These are phyloP conservation scores for Euwallacea fornicatus DNA, from an alignment of 1,140 invertebrate species.

Conservation along the genomic window DNA sequence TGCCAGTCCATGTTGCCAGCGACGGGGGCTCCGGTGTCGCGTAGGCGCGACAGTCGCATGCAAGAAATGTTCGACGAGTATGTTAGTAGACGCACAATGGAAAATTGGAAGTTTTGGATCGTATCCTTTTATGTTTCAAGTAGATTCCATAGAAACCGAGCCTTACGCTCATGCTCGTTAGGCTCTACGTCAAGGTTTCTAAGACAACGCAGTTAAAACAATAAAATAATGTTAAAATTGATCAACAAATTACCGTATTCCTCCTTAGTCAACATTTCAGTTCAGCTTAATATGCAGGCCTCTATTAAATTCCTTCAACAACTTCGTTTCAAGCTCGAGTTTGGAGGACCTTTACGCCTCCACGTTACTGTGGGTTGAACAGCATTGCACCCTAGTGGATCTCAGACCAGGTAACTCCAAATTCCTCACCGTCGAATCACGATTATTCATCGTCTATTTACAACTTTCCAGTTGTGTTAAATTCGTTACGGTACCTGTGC, in stretches of 20 bases:
- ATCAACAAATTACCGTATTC: too few relatives aligned
- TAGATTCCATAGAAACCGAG: too few relatives aligned
- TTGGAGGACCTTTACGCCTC: slow-evolving; percentile 90
- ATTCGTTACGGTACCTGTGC: slow-evolving; percentile 86
- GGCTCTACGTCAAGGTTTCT: background rate
- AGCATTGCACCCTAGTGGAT: slow-evolving; percentile 91
- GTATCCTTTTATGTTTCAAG: slow-evolving; percentile 66
- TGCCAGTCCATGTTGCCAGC: slow-evolving; percentile 94
- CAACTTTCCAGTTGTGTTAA: slow-evolving; percentile 78
- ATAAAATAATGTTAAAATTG: background rate
- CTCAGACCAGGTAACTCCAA: slow-evolving; percentile 79
- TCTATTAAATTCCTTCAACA: slow-evolving; percentile 86
- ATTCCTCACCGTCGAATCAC: background rate
- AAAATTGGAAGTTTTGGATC: slow-evolving; percentile 99
- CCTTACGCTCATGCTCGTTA: too few relatives aligned
- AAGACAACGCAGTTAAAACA: background rate
- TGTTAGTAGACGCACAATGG: slow-evolving; percentile 78
- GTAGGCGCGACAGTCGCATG: slow-evolving; percentile 87
- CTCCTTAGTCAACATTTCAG: slow-evolving; percentile 56
- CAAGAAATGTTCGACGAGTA: slow-evolving; percentile 94
- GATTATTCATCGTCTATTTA: slow-evolving; percentile 15
- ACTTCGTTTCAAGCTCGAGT: slow-evolving; percentile 87
- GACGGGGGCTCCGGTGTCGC: slow-evolving; percentile 90
- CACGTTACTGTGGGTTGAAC: slow-evolving; percentile 91
- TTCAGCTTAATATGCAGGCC: slow-evolving; percentile 90